Evolutionary conservation across 2,113 vertebrate species (phyloP), one percentile per base, ranked within the genome.

Genomic region (Hippotragus niger): DNA sequence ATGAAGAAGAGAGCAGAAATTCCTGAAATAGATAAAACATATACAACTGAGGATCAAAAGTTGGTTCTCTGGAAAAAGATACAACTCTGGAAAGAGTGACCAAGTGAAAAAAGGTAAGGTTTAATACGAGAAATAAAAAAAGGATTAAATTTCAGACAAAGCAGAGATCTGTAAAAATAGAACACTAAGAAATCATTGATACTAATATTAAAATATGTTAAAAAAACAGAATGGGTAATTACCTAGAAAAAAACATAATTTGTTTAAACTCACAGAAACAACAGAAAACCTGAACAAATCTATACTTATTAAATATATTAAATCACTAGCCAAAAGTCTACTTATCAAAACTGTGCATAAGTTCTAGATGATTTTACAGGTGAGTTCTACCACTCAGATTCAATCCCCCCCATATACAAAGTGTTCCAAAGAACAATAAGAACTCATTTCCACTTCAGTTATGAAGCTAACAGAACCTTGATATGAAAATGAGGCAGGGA

Each of bases 61-160:
- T 25, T 50, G 45, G 25, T 96, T 85, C n/a, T 90, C 78, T 95
- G 33, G 52, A 83, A 95, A 94, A 17, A 84, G 60, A 27, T 36
- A 91, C 80, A 96, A 88, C 10, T 94, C 53, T 82, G n/a, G 47
- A 47, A 91, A 93, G 13, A 76, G 17, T 52, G 13, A 31, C 53
- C 14, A 40, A 4, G 12, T 50, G 17, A 58, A 53, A 57, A 78
- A 80, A 80, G 47, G 60, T 82, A 95, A 64, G 33, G 21, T 21
- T 95, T 91, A 76, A 52, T 67, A 60, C 9, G 55, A 71, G 78
- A 58, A 88, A 87, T 89, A 47, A 97, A 95, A 94, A 71, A 85
- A 55, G 6, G 13, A 58, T 52, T 40, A 81, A 83, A 81, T 50
- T 93, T 93, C 45, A 89, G 87, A 53, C n/a, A 58, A 9, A 91